Conservation (phyloP, 1,140 invertebrate species). For the Diorhabda sublineata region DNA sequence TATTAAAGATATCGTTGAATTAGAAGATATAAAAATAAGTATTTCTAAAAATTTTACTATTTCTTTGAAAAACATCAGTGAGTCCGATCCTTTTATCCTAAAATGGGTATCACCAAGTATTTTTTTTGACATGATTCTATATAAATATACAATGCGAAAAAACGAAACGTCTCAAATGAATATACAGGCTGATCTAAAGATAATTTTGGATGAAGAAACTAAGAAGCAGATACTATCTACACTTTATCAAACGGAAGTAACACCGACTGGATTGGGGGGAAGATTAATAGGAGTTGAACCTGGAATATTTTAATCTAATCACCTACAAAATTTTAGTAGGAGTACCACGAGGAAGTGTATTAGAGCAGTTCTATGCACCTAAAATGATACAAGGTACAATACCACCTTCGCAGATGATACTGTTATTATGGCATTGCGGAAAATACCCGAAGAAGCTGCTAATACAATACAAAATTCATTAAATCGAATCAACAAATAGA, state of each 20-base stretch:
- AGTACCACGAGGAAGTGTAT: background rate
- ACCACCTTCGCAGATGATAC: background rate
- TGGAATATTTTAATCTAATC: background rate
- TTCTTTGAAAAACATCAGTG: background rate
- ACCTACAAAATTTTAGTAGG: background rate
- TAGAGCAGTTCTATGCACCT: background rate
- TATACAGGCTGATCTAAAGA: background rate
- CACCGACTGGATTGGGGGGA: background rate
- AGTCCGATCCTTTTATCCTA: background rate
- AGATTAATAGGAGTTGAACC: slow-evolving; percentile 13
- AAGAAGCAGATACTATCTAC: background rate
- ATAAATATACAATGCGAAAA: slow-evolving; percentile 3
- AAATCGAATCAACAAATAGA: no score
- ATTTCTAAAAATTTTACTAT: background rate
- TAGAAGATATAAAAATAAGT: background rate
- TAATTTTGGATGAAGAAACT: slow-evolving; percentile 6
- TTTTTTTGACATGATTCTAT: slow-evolving; percentile 14
- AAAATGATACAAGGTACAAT: background rate
- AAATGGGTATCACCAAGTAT: slow-evolving; percentile 13
- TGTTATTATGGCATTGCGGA: background rate
- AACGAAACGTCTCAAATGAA: background rate
- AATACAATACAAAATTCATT: background rate
- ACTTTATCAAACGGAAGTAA: background rate
- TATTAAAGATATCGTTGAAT: slow-evolving; percentile 12
- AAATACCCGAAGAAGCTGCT: background rate